A percentile compares a stretch with the other conserved stretches of the same genome.
Conservation (phyloP, 2,797 vertebrate genomes). For the Rhinella marina region DNA sequence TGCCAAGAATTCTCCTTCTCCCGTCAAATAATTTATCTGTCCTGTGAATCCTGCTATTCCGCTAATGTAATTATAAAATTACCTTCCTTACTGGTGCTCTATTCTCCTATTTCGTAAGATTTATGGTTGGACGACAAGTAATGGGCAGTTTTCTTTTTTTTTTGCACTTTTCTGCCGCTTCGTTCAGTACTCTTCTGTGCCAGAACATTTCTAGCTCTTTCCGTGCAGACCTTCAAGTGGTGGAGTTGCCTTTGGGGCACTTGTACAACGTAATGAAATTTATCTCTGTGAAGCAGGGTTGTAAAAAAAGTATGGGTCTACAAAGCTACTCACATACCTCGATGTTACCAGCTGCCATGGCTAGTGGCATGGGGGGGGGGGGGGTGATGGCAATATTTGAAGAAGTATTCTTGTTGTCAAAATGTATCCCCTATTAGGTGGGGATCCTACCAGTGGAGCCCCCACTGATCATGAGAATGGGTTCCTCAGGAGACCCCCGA, state of each 20-base stretch:
- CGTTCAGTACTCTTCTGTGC: neutral
- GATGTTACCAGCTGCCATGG: neutral
- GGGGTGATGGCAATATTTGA: neutral
- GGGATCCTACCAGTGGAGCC: too few species aligned
- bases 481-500: too few species aligned
- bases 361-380: neutral
- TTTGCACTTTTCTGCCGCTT: neutral
- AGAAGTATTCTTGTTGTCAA: too few species aligned
- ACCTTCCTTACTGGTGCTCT: conserved; percentile 46
- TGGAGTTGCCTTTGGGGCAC: neutral
- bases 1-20: conserved; percentile 53
- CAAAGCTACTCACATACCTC: neutral
- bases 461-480: too few species aligned
- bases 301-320: neutral
- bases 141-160: conserved; percentile 13
- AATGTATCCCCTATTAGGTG: too few species aligned
- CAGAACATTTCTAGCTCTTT: neutral
- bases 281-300: neutral
- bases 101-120: conserved; percentile 11
- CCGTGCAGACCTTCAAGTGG: neutral
- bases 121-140: conserved; percentile 39
- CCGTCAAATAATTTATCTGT: conserved; percentile 55
- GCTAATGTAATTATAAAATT: conserved; percentile 61
- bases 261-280: neutral
- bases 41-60: conserved; percentile 50